A percentile compares a stretch with the other conserved stretches of the same genome.
Conservation (phyloP, 2,797 vertebrate genomes). For the Tangara arthus region DNA sequence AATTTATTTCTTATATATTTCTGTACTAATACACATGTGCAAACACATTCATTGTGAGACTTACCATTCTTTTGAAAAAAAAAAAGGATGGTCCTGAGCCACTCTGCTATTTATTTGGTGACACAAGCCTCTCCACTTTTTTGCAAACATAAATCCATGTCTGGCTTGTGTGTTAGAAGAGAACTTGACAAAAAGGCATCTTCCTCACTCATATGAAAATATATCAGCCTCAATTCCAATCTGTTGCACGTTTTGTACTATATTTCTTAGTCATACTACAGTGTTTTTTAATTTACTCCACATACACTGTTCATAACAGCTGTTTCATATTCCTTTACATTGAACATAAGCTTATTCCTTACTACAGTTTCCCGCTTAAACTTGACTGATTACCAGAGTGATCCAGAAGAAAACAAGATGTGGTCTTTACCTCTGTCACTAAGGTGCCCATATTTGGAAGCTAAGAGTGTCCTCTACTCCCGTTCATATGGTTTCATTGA, state of each 20-base stretch:
- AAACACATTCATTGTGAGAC: not conserved
- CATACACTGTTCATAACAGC: not conserved
- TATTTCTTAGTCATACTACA: not conserved
- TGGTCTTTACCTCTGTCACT: not conserved
- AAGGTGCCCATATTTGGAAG: not conserved
- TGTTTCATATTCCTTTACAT: fast-evolving
- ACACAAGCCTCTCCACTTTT: not conserved
- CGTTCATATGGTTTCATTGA: not conserved
- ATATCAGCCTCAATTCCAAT: not conserved
- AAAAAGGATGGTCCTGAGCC: not conserved
- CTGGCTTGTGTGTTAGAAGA: not conserved
- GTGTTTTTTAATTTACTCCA: not conserved
- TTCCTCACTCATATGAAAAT: not conserved
- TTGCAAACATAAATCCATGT: not conserved
- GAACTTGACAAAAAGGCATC: not conserved
- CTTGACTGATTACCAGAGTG: not conserved
- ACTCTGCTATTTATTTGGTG: not conserved
- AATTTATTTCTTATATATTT: not conserved
- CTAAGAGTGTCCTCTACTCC: not conserved
- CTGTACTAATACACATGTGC: not conserved
- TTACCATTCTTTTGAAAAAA: not conserved
- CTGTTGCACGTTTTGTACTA: not conserved
- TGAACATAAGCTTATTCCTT: not conserved
- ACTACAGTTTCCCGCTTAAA: not conserved
- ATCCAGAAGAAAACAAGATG: not conserved